Base-by-base conservation (phyloP, 2,113 vertebrate genomes). In the Variabilichromis moorii region DNA sequence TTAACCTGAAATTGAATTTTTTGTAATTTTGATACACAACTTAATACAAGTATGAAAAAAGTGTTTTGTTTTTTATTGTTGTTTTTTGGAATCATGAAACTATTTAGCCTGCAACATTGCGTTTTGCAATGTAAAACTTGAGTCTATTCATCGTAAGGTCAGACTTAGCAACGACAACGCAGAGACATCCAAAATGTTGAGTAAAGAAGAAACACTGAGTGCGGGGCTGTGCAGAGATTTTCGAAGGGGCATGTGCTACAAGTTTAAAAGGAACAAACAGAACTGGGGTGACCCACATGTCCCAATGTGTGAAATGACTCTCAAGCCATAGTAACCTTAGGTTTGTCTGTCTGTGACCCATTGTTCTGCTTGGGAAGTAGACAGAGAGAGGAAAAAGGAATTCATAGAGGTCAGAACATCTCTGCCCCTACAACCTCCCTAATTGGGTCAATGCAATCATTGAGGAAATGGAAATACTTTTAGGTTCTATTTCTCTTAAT, bases 91-190 rank as follows among this genome's bases (percentile, higher is more conserved):
- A 54, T 21, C 1, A 21, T 54, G 51, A 54, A 21, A 54, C 54
- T 14, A 26, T 57, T 57, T 57, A 3, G 3, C 10, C 54, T 57
- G 7, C 24, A 57, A 26, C 54, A 26, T 3, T 57, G 24, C 4
- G 0, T 57, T 57, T 57, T 57, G 54, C 1, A 57, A 57, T 7
- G 6, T 55, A 5, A 57, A 57, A 55, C 54, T 57, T 57, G 0
- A 57, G 54, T 8, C 4, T 57, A 57, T 57, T 0, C 0, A 26
- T 16, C 0, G 13, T 57, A 57, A 8, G 24, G 1, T 57, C 54
- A 57, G 54, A 57, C 2, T 57, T 57, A 57, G 54, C 54, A 57
- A 57, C 1, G 3, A 57, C 54, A 28, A 57, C 1, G 4, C 54
- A 28, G 13, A 57, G 55, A 57, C 1, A 0, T 57, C 24, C 7